Evolutionary conservation across 2,888 invertebrate genomes (phyloP).

Genomic region (Cryptus viduatorius): DNA sequence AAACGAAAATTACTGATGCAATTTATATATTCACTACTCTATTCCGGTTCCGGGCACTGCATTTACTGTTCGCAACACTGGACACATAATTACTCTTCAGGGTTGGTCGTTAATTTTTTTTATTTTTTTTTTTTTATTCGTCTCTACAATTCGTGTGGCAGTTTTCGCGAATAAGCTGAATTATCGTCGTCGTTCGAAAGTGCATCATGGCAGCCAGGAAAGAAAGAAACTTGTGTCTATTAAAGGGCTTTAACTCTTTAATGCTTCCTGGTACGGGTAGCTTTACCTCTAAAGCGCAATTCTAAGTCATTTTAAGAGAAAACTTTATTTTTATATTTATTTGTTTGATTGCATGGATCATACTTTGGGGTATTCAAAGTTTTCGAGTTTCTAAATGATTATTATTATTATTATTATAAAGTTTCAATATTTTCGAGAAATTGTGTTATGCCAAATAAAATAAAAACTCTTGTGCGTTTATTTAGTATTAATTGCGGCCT

Average conservation of each 20-base stretch:
- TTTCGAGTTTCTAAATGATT: too few species aligned
- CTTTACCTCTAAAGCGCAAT: neutral
- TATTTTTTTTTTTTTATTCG: neutral
- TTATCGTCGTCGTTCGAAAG: neutral
- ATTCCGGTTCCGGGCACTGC: neutral
- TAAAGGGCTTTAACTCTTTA: conserved; percentile 1
- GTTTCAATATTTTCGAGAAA: too few species aligned
- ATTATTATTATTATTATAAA: too few species aligned
- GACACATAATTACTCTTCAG: neutral
- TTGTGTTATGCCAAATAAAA: neutral
- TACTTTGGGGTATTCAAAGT: too few species aligned
- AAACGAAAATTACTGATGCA: neutral
- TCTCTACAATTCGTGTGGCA: neutral
- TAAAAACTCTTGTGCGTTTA: neutral
- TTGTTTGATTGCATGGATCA: too few species aligned
- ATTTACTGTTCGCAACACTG: neutral
- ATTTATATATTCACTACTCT: neutral
- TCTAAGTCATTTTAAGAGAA: too few species aligned
- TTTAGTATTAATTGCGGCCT: neutral
- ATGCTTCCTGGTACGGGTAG: neutral
- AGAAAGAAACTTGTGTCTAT: neutral
- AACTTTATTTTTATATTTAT: neutral
- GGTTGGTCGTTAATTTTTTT: neutral
- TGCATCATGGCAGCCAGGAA: neutral
- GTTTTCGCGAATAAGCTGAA: neutral